Conservation (phyloP, 2,888 invertebrate species). For the Noctua comes region DNA sequence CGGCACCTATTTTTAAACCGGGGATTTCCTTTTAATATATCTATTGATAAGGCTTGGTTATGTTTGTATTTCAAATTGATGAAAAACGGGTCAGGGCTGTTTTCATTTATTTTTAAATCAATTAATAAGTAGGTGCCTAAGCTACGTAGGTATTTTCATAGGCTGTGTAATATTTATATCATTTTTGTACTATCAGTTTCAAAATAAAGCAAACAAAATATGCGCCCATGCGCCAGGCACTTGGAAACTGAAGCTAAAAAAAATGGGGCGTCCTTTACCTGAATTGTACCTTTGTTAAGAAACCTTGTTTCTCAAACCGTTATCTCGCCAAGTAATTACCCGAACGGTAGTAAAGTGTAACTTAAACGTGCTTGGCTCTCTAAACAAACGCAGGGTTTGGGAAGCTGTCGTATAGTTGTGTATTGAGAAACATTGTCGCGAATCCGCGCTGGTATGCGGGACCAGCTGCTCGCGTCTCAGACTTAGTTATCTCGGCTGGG, state of each 20-base stretch:
- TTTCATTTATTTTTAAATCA: background rate
- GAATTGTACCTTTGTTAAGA: constrained; percentile 29
- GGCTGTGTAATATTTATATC: background rate
- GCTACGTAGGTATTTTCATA: background rate
- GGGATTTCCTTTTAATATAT: background rate
- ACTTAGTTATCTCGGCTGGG: constrained; percentile 62
- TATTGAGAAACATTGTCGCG: constrained; percentile 61
- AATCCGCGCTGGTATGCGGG: constrained; percentile 61
- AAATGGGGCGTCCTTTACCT: constrained; percentile 37
- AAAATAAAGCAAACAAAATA: background rate
- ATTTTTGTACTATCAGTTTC: background rate
- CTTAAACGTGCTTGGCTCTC: constrained; percentile 39
- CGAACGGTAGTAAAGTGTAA: constrained; percentile 38
- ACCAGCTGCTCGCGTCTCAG: constrained; percentile 66
- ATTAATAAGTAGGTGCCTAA: background rate
- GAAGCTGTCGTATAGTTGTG: constrained; percentile 27
- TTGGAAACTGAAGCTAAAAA: background rate
- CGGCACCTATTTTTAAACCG: background rate
- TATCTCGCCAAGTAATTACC: constrained; percentile 53
- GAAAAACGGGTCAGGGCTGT: constrained; percentile 8
- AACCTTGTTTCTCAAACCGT: constrained; percentile 51
- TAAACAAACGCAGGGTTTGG: constrained; percentile 48
- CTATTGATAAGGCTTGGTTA: background rate
- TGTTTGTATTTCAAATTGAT: background rate
- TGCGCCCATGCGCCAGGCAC: background rate